Evolutionary conservation across 2,797 vertebrate species (phyloP), one percentile per base, ranked within the genome.

Genomic region (Todus mexicanus): DNA sequence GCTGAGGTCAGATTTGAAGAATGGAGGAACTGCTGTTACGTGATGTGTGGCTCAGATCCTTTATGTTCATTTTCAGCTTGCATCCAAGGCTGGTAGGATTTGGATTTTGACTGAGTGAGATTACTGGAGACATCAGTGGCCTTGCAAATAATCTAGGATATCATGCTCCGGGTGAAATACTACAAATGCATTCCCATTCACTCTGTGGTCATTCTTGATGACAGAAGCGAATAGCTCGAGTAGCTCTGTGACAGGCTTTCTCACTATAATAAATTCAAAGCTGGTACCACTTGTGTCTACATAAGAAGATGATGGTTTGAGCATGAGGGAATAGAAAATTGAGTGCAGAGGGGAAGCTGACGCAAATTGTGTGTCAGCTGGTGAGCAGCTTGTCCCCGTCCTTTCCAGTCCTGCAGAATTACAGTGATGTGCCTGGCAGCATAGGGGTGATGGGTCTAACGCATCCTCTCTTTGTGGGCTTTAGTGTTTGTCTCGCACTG

Each of bases 101-200:
- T 33, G 33, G 15, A 21, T 84, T 93, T 84, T 84, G 63, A 37
- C 42, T 53, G 29, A n/a, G n/a, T 26, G 29, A 54, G 29, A 16
- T 61, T 61, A 19, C 10, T 11, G 45, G 27, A 61, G 15, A 64
- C 20, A 25, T 71, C 2, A 5, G 29, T 33, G 17, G 37, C 43
- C 63, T 78, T 48, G 43, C 22, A 53, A 16, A 63, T 75, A 56
- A 59, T 50, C 20, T 35, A 18, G 38, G 72, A 18, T 86, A n/a
- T 0, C 0, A 15, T 35, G 14, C 2, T 0, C 42, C 27, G 56
- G 29, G 20, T 16, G 26, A 86, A 68, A n/a, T 86, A 22, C 2
- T 50, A 6, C 23, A n/a, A 43, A 26, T 37, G 31, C 4, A 2
- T 70, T 87, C 21, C 21, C 1, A 1, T 75, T 76, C 7, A 9